Evolutionary conservation across 2,113 vertebrate genomes (phyloP).

Genomic region (Gasterosteus nipponicus): DNA sequence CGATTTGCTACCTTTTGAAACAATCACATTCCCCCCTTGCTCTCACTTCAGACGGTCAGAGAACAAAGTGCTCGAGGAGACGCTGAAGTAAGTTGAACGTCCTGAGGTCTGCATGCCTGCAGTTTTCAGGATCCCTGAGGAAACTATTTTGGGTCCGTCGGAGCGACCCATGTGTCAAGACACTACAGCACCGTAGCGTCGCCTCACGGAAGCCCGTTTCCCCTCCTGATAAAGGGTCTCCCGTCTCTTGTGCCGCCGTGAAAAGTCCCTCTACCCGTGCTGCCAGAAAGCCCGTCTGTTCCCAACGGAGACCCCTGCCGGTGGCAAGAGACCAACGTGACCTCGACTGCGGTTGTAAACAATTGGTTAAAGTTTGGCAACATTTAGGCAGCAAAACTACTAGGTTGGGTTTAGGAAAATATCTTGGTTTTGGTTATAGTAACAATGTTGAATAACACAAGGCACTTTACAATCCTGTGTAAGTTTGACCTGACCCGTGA

Average conservation of each 20-base stretch:
- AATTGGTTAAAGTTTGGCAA: neutral
- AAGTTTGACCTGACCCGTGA: neutral
- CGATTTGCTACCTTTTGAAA: slow-evolving; percentile 5
- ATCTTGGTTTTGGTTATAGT: neutral
- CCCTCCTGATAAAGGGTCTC: neutral
- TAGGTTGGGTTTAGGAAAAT: neutral
- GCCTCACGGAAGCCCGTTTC: neutral
- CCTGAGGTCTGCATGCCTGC: neutral
- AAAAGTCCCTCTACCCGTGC: neutral
- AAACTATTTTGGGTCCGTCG: neutral
- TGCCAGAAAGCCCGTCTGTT: neutral
- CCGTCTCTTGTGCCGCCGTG: neutral
- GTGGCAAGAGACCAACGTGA: neutral
- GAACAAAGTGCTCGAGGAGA: neutral
- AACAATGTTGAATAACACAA: neutral
- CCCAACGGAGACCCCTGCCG: neutral
- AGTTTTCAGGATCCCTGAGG: neutral
- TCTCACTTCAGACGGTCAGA: neutral
- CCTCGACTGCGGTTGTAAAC: neutral
- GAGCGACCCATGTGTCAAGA: neutral
- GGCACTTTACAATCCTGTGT: no score
- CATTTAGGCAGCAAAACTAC: neutral
- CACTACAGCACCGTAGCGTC: neutral
- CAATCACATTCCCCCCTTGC: neutral
- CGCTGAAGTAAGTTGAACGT: neutral